Evolutionary conservation across 2,797 vertebrate genomes (phyloP).

Genomic region (Craterocephalus amniculus): DNA sequence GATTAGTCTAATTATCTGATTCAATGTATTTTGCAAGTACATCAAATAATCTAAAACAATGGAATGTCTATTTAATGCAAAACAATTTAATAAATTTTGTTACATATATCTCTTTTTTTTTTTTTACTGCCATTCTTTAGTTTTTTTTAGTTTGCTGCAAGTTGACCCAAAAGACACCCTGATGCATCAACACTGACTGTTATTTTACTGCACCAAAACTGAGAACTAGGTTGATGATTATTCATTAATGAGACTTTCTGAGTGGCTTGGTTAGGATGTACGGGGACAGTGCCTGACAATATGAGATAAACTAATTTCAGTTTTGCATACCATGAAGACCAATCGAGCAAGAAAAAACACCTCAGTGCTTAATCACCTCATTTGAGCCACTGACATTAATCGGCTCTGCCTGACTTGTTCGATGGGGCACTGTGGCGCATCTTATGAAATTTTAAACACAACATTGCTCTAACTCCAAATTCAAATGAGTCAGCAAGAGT

Average conservation of each 20-base stretch:
- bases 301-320: conserved; percentile 35
- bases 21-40: background rate
- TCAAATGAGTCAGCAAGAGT: conserved; percentile 61
- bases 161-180: background rate
- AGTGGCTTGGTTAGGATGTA: background rate
- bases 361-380: conserved; percentile 52
- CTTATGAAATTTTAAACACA: conserved; percentile 57
- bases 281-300: conserved; percentile 10
- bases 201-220: background rate
- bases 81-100: too few species aligned
- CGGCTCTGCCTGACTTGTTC: conserved; percentile 46
- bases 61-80: background rate
- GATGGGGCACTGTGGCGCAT: conserved; percentile 13
- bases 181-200: background rate
- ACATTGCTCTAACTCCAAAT: conserved; percentile 55
- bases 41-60: background rate
- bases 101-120: too few species aligned
- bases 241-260: conserved; percentile 3
- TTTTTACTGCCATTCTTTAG: background rate
- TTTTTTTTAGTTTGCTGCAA: background rate
- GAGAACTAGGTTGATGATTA: conserved; percentile 2
- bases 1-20: too few species aligned
- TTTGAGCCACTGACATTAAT: conserved; percentile 61
- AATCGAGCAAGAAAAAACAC: conserved; percentile 41
- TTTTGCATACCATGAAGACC: conserved; percentile 37